Evolutionary conservation across 1,140 invertebrate genomes (phyloP).

Genomic region (Drosophila virilis): DNA sequence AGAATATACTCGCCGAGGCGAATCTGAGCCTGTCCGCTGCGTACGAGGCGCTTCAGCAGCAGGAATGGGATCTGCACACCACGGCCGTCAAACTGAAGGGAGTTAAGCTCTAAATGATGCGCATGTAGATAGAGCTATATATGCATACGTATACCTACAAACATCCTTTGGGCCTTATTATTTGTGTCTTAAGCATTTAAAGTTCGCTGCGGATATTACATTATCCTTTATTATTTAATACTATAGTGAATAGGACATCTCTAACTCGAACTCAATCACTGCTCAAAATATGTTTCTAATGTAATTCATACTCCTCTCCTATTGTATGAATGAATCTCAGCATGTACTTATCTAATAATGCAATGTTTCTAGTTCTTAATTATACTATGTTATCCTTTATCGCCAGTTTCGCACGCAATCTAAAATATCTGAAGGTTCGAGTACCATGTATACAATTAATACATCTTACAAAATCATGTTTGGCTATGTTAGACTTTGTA

Average conservation of each 20-base stretch:
- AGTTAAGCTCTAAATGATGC: conserved; percentile 54
- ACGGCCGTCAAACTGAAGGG: conserved; percentile 77
- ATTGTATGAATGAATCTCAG: conserved; percentile 65
- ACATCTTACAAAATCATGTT: conserved; percentile 2
- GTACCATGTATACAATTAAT: conserved; percentile 25
- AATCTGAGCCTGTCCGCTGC: conserved; percentile 83
- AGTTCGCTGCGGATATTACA: conserved; percentile 21
- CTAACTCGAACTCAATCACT: conserved; percentile 51
- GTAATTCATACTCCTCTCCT: conserved; percentile 38
- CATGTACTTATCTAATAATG: conserved; percentile 70
- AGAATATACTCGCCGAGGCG: conserved; percentile 86
- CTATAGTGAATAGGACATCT: conserved; percentile 43
- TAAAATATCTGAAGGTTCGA: conserved; percentile 19
- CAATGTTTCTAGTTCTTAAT: conserved; percentile 49
- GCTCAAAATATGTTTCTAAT: conserved; percentile 57
- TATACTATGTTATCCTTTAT: conserved; percentile 21
- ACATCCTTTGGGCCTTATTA: conserved; percentile 55
- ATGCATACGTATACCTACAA: background rate
- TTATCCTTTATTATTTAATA: conserved; percentile 21
- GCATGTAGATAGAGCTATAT: background rate
- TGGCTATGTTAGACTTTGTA: background rate
- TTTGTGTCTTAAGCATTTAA: conserved; percentile 55
- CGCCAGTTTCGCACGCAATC: conserved; percentile 36
- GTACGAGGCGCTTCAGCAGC: conserved; percentile 81
- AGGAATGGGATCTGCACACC: conserved; percentile 84